These are phyloP conservation scores for Plebejus melissa DNA, from an alignment of 2,888 invertebrate genomes.

Conservation along the genomic window DNA sequence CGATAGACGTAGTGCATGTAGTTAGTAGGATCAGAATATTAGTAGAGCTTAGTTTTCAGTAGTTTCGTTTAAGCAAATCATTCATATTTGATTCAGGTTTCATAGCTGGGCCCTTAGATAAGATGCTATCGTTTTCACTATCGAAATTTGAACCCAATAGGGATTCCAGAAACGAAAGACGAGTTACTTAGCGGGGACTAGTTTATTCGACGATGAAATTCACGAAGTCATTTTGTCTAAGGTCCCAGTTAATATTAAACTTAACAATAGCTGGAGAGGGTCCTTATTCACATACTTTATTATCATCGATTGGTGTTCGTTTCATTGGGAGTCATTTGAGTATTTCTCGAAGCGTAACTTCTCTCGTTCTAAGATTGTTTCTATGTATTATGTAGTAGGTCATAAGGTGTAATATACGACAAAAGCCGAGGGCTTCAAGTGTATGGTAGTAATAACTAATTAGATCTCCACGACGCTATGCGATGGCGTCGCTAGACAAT, in stretches of 20 bases:
- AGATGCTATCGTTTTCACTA: not conserved
- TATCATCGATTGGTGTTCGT: not conserved
- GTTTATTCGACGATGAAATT: not conserved
- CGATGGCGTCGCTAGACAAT: conserved; percentile 28
- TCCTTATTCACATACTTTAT: conserved; percentile 45
- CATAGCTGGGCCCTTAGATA: not conserved
- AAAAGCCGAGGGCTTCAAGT: conserved; percentile 57
- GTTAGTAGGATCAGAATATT: conserved; percentile 27
- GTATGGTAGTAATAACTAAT: conserved; percentile 69
- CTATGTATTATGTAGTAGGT: not conserved
- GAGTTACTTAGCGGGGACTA: not conserved
- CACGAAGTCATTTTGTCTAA: not conserved
- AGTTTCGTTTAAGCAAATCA: conserved; percentile 38
- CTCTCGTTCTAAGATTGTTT: not conserved
- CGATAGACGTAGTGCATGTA: conserved; percentile 42
- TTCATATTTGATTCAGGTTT: conserved; percentile 50
- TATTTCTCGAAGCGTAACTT: conserved; percentile 6
- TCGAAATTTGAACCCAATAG: not conserved
- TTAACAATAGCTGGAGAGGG: conserved; percentile 66
- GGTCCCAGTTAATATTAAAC: not conserved
- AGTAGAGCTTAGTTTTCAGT: conserved; percentile 3
- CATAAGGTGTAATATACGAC: conserved; percentile 35
- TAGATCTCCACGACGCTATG: conserved; percentile 24
- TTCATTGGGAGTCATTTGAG: not conserved
- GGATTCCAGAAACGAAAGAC: not conserved